Conservation (phyloP, 1,140 invertebrate genomes). For the Achatina immaculata region DNA sequence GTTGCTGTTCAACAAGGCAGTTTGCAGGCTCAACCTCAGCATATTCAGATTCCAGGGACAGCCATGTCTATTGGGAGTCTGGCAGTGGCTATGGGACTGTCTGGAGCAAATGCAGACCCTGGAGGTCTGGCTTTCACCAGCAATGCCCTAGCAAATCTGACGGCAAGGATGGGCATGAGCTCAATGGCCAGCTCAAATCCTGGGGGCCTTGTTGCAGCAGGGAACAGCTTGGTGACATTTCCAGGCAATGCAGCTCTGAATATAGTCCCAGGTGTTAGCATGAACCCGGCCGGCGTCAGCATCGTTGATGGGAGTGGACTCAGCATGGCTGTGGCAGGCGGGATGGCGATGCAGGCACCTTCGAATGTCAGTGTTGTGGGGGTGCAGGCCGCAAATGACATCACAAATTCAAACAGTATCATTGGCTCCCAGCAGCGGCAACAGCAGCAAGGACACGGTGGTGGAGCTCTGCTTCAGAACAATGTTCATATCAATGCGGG, state of each 20-base stretch:
- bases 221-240: constrained; percentile 34
- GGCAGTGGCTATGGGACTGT: constrained; percentile 36
- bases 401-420: neutral
- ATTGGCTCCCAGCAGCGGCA: constrained; percentile 13
- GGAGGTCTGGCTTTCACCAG: constrained; percentile 35
- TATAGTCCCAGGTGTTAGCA: constrained; percentile 25
- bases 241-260: constrained; percentile 29
- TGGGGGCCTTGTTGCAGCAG: constrained; percentile 22
- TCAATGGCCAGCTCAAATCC: constrained; percentile 31
- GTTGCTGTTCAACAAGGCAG: neutral
- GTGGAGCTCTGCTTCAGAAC: constrained; percentile 13
- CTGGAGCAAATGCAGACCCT: constrained; percentile 25
- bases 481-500: constrained; percentile 27
- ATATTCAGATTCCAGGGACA: constrained; percentile 34
- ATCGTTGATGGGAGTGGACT: constrained; percentile 30
- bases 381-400: neutral
- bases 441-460: neutral
- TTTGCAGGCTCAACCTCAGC: constrained; percentile 19
- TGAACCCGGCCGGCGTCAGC: constrained; percentile 20
- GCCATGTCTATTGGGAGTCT: constrained; percentile 36
- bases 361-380: constrained; percentile 4
- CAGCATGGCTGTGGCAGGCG: constrained; percentile 31
- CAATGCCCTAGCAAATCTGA: constrained; percentile 29
- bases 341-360: neutral
- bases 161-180: constrained; percentile 35